Conservation (phyloP, 2,888 invertebrate genomes). For the Eilema griseolum region DNA sequence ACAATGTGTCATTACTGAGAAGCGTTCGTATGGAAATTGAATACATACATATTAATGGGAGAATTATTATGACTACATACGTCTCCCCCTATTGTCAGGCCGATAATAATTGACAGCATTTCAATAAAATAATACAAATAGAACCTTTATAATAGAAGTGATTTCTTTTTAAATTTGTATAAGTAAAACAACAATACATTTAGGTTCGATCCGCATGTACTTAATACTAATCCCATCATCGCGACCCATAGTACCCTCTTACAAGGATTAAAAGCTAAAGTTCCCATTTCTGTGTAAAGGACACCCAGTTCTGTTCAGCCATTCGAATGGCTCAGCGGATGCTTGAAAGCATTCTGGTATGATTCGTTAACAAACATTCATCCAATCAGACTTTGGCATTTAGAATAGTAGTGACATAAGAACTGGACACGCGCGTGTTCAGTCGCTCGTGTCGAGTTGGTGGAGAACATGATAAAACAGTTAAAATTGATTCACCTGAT, state of each 20-base stretch:
- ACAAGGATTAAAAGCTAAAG: background rate
- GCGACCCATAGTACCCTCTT: too few species aligned
- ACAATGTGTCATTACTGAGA: constrained; percentile 14
- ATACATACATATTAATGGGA: constrained; percentile 9
- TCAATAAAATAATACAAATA: background rate
- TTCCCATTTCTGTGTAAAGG: background rate
- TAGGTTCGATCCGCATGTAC: too few species aligned
- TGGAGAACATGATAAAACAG: background rate
- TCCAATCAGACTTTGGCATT: background rate
- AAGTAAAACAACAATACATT: too few species aligned
- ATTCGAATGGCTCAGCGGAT: too few species aligned
- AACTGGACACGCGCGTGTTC: too few species aligned
- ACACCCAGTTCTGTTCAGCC: background rate
- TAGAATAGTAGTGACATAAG: too few species aligned
- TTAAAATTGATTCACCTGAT: background rate
- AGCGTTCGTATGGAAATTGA: constrained; percentile 28
- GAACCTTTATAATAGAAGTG: background rate
- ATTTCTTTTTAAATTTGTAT: background rate
- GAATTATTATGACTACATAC: constrained; percentile 10
- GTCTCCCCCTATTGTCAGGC: constrained; percentile 3
- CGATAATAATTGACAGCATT: background rate
- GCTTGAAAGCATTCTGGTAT: background rate
- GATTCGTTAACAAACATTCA: background rate
- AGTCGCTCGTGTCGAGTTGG: too few species aligned
- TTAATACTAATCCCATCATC: too few species aligned